Evolutionary conservation across 2,113 vertebrate species (phyloP).

Genomic region (Neodon shergylaensis): DNA sequence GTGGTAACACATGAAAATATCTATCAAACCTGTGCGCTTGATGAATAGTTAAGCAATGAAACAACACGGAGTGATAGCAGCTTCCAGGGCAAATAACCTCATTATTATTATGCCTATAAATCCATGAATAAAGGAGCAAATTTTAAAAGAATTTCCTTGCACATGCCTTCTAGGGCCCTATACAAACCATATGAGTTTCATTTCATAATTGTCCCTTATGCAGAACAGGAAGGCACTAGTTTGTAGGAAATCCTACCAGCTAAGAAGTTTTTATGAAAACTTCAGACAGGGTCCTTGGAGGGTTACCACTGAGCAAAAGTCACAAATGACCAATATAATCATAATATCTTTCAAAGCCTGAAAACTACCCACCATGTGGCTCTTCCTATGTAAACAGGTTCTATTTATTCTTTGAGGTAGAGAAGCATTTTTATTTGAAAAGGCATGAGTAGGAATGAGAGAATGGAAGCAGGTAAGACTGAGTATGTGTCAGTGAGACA

Average conservation of each 20-base stretch:
- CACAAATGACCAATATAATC: neutral
- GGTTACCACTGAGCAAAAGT: neutral
- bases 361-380: neutral
- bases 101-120: neutral
- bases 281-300: neutral
- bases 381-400: neutral
- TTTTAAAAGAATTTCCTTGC: neutral
- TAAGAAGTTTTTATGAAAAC: neutral
- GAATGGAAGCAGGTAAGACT: neutral
- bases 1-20: neutral
- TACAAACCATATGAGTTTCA: neutral
- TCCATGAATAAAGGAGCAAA: neutral
- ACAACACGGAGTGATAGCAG: neutral
- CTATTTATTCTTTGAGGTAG: neutral
- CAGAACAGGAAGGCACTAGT: neutral
- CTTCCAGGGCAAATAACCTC: neutral
- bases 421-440: neutral
- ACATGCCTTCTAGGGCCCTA: neutral
- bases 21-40: neutral
- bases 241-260: neutral
- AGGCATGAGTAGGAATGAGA: neutral
- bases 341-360: neutral
- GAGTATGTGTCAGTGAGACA: neutral
- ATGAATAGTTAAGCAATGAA: neutral
- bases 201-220: neutral